These are phyloP conservation scores for Troilus luridus DNA, from an alignment of 2,888 invertebrate species.

Conservation along the genomic window DNA sequence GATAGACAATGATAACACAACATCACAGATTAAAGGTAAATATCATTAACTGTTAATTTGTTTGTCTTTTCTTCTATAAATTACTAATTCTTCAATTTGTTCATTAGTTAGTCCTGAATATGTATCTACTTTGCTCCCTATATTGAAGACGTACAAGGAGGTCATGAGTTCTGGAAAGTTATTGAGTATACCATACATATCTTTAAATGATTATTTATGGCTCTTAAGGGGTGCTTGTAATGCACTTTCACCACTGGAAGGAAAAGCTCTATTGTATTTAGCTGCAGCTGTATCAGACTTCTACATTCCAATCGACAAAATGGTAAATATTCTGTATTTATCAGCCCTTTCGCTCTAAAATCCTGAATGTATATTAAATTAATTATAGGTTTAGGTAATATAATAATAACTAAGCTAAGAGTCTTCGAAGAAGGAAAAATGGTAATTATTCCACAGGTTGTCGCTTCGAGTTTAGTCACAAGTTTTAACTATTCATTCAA, in stretches of 20 bases:
- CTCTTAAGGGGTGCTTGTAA: constrained; percentile 86
- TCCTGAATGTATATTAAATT: not conserved
- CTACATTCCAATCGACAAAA: constrained; percentile 92
- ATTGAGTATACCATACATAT: constrained; percentile 84
- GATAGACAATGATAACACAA: constrained; percentile 74
- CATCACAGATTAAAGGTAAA: constrained; percentile 30
- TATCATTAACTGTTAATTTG: not conserved
- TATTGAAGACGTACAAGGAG: constrained; percentile 84
- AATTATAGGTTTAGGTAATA: not conserved
- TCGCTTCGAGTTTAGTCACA: too few relatives aligned
- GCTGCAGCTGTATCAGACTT: constrained; percentile 99
- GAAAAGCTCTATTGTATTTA: constrained; percentile 85
- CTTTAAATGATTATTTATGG: constrained; percentile 94
- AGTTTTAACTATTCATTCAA: too few relatives aligned
- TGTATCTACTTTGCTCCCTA: constrained; percentile 73
- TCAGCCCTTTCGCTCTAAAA: not conserved
- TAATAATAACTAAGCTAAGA: too few relatives aligned
- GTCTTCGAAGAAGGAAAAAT: too few relatives aligned
- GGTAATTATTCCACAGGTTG: too few relatives aligned
- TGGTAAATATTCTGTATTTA: constrained; percentile 75
- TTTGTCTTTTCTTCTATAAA: not conserved
- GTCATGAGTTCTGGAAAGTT: constrained; percentile 82
- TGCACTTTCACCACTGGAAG: constrained; percentile 78
- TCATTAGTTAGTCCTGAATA: constrained; percentile 78
- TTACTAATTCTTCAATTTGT: constrained; percentile 29